A percentile compares a stretch with the other conserved stretches of the same genome.
phyloP scores from a whole-genome alignment of 2,797 vertebrate species.

The Aselliscus stoliczkanus region DNA sequence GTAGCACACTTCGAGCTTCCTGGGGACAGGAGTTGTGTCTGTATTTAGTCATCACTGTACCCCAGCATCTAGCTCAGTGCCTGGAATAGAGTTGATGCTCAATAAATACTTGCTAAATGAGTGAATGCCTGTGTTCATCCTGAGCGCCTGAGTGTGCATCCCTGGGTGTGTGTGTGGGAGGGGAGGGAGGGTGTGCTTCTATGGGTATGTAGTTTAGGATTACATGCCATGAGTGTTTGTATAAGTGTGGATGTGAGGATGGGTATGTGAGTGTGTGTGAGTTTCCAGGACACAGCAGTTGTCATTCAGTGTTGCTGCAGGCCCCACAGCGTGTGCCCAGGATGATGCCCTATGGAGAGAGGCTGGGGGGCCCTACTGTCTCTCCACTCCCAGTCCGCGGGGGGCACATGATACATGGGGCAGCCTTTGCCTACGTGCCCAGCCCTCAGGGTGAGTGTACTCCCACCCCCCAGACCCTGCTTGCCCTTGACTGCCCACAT shows the following conservation, averaged over 20 bases:
- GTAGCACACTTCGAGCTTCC: background rate
- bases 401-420: constrained; percentile 59
- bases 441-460: constrained; percentile 76
- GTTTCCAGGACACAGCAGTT: background rate
- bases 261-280: background rate
- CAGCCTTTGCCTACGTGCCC: constrained; percentile 76
- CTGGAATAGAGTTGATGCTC: background rate
- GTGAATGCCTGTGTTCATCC: background rate
- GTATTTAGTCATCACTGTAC: background rate
- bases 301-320: background rate
- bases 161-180: background rate
- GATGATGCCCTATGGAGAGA: constrained; percentile 77
- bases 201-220: background rate
- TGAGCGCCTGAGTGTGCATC: background rate
- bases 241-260: background rate
- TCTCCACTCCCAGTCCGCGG: constrained; percentile 68
- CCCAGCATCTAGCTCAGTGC: background rate
- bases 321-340: constrained; percentile 28
- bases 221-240: background rate
- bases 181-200: background rate
- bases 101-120: background rate
- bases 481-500: background rate
- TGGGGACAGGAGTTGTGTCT: background rate
- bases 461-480: rapidly evolving
- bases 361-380: constrained; percentile 64